Conservation (phyloP, 2,113 vertebrate species). For the Silurus meridionalis region DNA sequence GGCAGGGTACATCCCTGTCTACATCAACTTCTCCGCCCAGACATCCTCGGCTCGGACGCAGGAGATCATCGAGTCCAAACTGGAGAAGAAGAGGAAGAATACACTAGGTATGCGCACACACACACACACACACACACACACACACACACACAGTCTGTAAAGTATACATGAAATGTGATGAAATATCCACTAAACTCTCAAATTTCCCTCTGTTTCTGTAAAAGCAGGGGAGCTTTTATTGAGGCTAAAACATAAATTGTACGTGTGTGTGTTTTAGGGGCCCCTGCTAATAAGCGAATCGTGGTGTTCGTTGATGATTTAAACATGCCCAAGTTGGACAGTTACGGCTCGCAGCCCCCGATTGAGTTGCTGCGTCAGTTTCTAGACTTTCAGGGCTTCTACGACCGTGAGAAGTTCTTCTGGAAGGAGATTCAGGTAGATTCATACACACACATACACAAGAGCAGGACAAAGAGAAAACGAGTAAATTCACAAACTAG, state of each 20-base stretch:
- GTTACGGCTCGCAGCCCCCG: constrained; percentile 77
- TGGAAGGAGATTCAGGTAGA: constrained; percentile 76
- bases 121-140: not conserved
- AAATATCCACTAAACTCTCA: not conserved
- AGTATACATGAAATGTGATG: too few species aligned
- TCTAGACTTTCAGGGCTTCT: constrained; percentile 84
- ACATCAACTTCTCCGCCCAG: constrained; percentile 84
- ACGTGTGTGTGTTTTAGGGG: constrained; percentile 64
- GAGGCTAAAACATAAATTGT: not conserved
- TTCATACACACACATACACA: constrained; percentile 38
- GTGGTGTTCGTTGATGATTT: constrained; percentile 85
- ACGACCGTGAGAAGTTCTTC: constrained; percentile 69
- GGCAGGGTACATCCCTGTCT: constrained; percentile 77
- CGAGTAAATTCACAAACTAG: constrained; percentile 11
- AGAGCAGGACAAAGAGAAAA: not conserved
- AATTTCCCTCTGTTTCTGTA: not conserved
- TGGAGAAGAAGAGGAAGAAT: constrained; percentile 83
- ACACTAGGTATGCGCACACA: constrained; percentile 71
- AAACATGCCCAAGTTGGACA: constrained; percentile 81
- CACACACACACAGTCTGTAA: not conserved
- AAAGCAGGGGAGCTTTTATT: not conserved
- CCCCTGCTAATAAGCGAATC: constrained; percentile 77
- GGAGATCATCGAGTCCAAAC: constrained; percentile 85
- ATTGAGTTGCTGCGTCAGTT: constrained; percentile 83
- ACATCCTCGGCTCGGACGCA: constrained; percentile 80